phyloP scores from a whole-genome alignment of 2,113 vertebrate species.

The Eulemur rufifrons region DNA sequence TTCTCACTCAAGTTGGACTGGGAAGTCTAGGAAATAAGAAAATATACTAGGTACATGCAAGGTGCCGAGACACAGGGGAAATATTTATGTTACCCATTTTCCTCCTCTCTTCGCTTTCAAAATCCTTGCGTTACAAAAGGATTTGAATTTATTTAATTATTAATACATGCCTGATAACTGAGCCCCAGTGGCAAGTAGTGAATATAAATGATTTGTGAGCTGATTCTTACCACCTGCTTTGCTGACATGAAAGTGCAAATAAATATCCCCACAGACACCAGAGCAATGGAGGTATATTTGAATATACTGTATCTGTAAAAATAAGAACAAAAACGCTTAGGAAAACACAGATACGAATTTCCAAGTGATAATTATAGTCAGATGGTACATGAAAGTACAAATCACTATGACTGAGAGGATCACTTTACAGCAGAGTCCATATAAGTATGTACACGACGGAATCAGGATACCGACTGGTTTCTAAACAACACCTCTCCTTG shows the following conservation, averaged over 20 bases:
- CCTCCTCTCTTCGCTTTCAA: neutral
- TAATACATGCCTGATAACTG: neutral
- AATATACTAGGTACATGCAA: neutral
- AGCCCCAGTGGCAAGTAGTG: neutral
- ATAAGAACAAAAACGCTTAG: slow-evolving; percentile 50
- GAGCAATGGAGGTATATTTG: slow-evolving; percentile 93
- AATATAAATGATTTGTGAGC: neutral
- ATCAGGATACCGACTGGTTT: neutral
- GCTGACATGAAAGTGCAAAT: slow-evolving; percentile 99
- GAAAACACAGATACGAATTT: neutral
- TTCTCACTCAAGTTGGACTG: slow-evolving; percentile 83
- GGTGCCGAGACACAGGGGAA: neutral
- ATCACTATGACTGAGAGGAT: neutral
- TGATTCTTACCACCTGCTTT: slow-evolving; percentile 94
- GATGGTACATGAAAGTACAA: neutral
- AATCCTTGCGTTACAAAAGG: neutral
- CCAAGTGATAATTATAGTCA: neutral
- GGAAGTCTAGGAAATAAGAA: slow-evolving; percentile 84
- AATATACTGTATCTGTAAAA: slow-evolving; percentile 90
- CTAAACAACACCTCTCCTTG: neutral
- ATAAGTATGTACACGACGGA: accelerated
- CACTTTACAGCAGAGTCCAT: neutral
- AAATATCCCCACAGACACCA: slow-evolving; percentile 97
- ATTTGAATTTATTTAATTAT: neutral
- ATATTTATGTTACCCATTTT: neutral